Conservation (phyloP, 2,888 invertebrate species). For the Diarsia dahlii region DNA sequence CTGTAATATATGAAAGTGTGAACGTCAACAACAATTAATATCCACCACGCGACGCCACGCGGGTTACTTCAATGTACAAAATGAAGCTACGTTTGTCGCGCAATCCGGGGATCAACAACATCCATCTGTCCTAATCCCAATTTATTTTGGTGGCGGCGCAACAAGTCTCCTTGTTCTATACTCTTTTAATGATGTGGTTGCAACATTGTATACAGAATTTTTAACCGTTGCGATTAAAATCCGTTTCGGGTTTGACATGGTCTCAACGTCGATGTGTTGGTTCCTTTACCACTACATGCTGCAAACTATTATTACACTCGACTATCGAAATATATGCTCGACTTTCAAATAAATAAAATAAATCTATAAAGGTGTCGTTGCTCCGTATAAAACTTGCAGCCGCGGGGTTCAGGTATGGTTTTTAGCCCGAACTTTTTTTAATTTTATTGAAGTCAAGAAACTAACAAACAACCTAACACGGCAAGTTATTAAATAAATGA, state of each 20-base stretch:
- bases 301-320: no score
- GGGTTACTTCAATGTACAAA: neutral
- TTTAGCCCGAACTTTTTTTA: neutral
- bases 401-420: neutral
- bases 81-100: neutral
- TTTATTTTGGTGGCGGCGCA: slow-evolving; percentile 3
- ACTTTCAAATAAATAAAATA: no score
- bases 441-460: no score
- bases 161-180: slow-evolving; percentile 10
- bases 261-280: neutral
- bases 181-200: neutral
- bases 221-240: neutral
- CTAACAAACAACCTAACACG: no score
- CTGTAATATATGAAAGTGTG: neutral
- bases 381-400: neutral
- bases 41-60: neutral
- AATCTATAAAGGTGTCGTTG: neutral
- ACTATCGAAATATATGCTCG: no score
- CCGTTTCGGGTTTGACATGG: neutral
- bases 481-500: no score
- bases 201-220: neutral
- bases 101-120: neutral
- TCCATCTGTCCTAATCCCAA: slow-evolving; percentile 1
- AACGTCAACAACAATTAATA: slow-evolving; percentile 4
- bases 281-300: neutral